phyloP scores from a whole-genome alignment of 2,113 vertebrate species.

The Amazona vittata region DNA sequence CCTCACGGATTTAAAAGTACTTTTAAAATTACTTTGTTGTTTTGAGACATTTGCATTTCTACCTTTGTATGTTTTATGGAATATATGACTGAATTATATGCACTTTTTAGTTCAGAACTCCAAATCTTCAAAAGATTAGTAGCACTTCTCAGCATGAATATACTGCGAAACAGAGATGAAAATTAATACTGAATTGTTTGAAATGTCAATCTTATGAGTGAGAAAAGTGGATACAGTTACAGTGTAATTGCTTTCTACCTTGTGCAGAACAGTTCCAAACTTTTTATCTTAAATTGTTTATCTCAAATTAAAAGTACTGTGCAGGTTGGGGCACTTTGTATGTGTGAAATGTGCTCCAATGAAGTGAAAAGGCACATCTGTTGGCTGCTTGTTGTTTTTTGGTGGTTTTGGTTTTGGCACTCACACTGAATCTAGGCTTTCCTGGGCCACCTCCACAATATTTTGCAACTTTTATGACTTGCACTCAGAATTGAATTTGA shows the following conservation, averaged over 20 bases:
- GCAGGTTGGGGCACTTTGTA: neutral
- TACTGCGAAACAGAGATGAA: conserved; percentile 18
- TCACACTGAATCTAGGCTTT: neutral
- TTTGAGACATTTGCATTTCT: neutral
- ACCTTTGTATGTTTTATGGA: neutral
- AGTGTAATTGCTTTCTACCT: conserved; percentile 23
- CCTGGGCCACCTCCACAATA: neutral
- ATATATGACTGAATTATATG: neutral
- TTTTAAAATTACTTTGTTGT: neutral
- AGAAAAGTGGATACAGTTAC: neutral
- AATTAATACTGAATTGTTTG: conserved; percentile 47
- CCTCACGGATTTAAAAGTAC: neutral
- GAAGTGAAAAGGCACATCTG: neutral
- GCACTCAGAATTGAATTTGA: neutral
- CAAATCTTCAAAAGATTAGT: neutral
- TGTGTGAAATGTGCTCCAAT: neutral
- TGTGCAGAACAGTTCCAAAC: neutral
- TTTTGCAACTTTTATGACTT: neutral
- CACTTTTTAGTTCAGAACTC: neutral
- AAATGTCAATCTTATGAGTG: conserved; percentile 20
- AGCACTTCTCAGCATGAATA: conserved; percentile 19
- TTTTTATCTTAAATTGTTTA: neutral
- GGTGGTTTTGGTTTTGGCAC: neutral
- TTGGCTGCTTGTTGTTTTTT: neutral
- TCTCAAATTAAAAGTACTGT: neutral